Evolutionary conservation across 2,113 vertebrate genomes (phyloP), one percentile per base, ranked within the genome.

Genomic region (Clarias batrachus): DNA sequence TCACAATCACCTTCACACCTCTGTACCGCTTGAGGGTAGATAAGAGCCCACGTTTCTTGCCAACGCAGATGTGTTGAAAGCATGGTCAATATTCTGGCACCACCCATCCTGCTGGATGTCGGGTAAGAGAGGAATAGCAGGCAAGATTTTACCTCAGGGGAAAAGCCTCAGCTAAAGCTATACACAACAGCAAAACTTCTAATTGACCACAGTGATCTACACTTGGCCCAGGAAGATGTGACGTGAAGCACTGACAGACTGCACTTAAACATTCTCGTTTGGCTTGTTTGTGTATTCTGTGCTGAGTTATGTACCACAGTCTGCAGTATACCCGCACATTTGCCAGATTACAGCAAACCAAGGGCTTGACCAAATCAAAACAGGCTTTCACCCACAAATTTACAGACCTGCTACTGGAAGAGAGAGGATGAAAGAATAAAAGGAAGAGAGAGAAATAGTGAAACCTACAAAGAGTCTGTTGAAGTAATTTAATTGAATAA

Each of bases 251-350:
- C 78, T 86, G 54, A 73, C 87, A 84, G 78, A 70, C 85, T 62
- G 74, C 83, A 84, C 82, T 86, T 85, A 88, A 88, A 84, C 56
- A 59, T 86, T 89, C 86, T 87, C 81, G 68, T 78, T 88, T 86
- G 84, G 82, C 85, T 85, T 88, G 77, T 81, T 86, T 82, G 78
- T 90, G 85, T 86, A 88, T 82, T 83, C 54, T 76, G 60, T 71
- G 81, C 48, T 88, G 89, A 88, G 87, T 88, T 90, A 90, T 88
- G 82, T 41, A 57, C 77, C 82, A 82, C 86, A 83, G 80, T 73
- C 65, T 63, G 81, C 70, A 19, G 79, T 33, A 87, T 56, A 37
- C 83, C 79, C 41, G 41, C 62, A 21, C 62, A 60, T 57, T 79
- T 70, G 87, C 81, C 85, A 88, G 68, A 88, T 85, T 83, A 81